Evolutionary conservation across 2,113 vertebrate species (phyloP).

Genomic region (Protobothrops mucrosquamatus): DNA sequence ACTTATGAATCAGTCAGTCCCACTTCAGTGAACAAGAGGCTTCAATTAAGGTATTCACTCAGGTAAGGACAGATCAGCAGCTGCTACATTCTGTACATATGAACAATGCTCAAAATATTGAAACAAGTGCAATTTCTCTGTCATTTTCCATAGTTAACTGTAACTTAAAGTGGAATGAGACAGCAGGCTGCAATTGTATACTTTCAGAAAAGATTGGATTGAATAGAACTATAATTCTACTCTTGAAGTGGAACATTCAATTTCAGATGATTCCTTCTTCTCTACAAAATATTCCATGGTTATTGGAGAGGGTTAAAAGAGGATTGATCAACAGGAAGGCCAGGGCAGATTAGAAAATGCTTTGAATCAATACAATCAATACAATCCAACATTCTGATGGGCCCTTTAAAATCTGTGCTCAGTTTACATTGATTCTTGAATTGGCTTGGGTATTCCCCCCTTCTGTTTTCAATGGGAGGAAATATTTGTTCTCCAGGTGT

Average conservation of each 20-base stretch:
- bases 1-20: conserved; percentile 22
- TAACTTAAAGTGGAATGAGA: neutral
- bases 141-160: conserved; percentile 44
- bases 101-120: conserved; percentile 41
- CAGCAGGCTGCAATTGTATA: neutral
- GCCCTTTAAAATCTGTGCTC: neutral
- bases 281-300: neutral
- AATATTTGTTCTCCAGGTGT: neutral
- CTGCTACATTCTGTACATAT: conserved; percentile 42
- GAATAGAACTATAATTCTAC: neutral
- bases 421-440: neutral
- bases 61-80: conserved; percentile 53
- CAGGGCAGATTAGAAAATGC: neutral
- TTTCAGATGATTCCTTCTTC: neutral
- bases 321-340: neutral
- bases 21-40: conserved; percentile 55
- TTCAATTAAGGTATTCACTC: conserved; percentile 54
- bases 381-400: neutral
- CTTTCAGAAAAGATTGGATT: neutral
- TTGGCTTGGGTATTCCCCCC: neutral
- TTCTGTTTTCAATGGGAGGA: neutral
- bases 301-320: neutral
- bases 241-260: neutral
- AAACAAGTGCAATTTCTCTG: conserved; percentile 35
- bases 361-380: neutral